Conservation (phyloP, 2,797 vertebrate genomes). For the Stomatorhinus walkeri region DNA sequence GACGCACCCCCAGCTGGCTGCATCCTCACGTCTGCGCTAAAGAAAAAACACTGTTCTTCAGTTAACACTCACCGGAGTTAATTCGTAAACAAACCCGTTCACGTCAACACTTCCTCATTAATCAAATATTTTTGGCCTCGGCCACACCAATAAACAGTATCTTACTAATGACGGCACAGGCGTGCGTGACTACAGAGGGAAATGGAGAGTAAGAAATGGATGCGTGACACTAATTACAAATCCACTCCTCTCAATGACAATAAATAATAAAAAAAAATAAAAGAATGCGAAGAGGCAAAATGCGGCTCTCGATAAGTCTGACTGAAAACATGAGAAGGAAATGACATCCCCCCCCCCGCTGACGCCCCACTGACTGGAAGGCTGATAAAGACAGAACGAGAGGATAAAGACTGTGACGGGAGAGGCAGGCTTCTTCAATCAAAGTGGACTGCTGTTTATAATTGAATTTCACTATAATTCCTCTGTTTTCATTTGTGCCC, state of each 20-base stretch:
- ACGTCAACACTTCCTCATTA: slow-evolving; percentile 54
- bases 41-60: background rate
- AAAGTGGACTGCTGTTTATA: slow-evolving; percentile 12
- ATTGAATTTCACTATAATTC: slow-evolving; percentile 13
- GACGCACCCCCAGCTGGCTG: background rate
- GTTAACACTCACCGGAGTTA: slow-evolving; percentile 24
- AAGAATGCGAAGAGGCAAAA: slow-evolving; percentile 55
- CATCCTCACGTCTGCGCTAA: background rate
- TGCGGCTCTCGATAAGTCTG: slow-evolving; percentile 41
- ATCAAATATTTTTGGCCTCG: slow-evolving; percentile 68
- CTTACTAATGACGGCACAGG: slow-evolving; percentile 72
- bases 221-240: slow-evolving; percentile 62
- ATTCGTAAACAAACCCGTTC: slow-evolving; percentile 52
- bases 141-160: slow-evolving; percentile 53
- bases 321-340: slow-evolving; percentile 22
- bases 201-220: slow-evolving; percentile 48
- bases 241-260: slow-evolving; percentile 55
- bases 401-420: slow-evolving; percentile 19
- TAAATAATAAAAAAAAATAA: slow-evolving; percentile 25
- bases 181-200: slow-evolving; percentile 57
- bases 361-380: background rate
- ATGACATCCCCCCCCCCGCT: slow-evolving; percentile 7
- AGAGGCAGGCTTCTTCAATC: slow-evolving; percentile 27
- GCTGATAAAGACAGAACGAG: slow-evolving; percentile 9
- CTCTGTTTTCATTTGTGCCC: background rate